phyloP scores from a whole-genome alignment of 2,888 invertebrate genomes.

The Cactoblastis cactorum region DNA sequence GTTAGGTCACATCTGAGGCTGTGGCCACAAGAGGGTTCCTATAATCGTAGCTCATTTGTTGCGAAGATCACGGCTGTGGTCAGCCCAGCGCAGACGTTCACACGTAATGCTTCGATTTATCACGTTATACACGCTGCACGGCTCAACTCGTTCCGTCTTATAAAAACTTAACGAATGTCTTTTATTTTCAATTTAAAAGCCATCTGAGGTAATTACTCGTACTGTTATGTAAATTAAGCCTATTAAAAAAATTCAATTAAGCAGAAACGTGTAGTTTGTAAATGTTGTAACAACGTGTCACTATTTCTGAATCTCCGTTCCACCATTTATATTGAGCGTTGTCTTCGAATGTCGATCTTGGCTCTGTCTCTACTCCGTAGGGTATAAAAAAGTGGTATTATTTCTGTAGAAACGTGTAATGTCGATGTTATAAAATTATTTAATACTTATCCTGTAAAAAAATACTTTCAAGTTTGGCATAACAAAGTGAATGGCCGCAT shows the following conservation, averaged over 20 bases:
- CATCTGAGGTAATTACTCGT: not conserved
- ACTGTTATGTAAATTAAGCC: not conserved
- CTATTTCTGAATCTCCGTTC: too few relatives aligned
- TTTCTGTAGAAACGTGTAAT: too few relatives aligned
- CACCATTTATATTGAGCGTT: too few relatives aligned
- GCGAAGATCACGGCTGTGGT: conserved; percentile 12
- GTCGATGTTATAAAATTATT: too few relatives aligned
- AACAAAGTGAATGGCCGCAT: not conserved
- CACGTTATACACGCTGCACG: conserved; percentile 5
- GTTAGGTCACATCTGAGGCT: not conserved
- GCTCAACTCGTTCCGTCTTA: not conserved
- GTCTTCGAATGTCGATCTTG: too few relatives aligned
- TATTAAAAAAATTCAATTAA: not conserved
- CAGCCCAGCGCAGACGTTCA: conserved; percentile 1
- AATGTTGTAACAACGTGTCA: too few relatives aligned
- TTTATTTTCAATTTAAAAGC: conserved; percentile 5
- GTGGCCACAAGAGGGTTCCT: conserved; percentile 4
- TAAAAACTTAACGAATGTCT: conserved; percentile 9
- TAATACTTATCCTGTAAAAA: too few relatives aligned
- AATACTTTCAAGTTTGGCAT: not conserved
- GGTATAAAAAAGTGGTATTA: too few relatives aligned
- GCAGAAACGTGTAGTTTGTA: too few relatives aligned
- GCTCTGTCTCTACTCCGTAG: too few relatives aligned
- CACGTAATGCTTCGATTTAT: conserved; percentile 13
- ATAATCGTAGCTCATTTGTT: conserved; percentile 12